Evolutionary conservation across 2,113 vertebrate species (phyloP), one percentile per base, ranked within the genome.

Genomic region (Peromyscus californicus): DNA sequence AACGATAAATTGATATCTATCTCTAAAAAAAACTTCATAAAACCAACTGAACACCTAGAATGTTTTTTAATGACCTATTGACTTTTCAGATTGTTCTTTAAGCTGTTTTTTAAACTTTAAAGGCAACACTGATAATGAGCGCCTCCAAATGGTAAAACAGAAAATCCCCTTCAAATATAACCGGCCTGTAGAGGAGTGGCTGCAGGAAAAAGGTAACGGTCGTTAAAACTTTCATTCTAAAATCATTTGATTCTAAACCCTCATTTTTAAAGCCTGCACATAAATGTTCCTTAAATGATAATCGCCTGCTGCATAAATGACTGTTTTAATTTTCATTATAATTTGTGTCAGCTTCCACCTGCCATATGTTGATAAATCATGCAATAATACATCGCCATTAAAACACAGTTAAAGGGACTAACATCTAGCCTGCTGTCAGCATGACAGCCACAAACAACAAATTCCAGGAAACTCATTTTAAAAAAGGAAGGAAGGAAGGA

Each of bases 81-180:
- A 99, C 99, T 99, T 99, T 99, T 99, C 99, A 99, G 98, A 99
- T 99, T 99, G 98, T 99, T 99, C 99, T 98, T 99, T 99, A 99
- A 99, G 99, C 99, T 99, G 99, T 99, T 99, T 99, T 99, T 99
- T 99, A 99, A 99, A 99, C 99, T 99, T 99, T 99, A 99, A 99
- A 99, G 99, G 99, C 98, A 99, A 99, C 99, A 99, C 99, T 99
- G 99, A 99, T 99, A 99, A 99, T 99, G 99, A 99, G 98, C 99
- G 99, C 98, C 99, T 99, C 99, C 99, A 99, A 99, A 99, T 99
- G 99, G 99, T 99, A 99, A 99, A 99, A 99, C 99, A 99, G 99
- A 99, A 99, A 99, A 99, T 99, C 99, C 99, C 99, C 98, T 99
- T 99, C 99, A 99, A 99, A 99, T 99, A 99, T 99, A 99, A 99